Base-by-base conservation (phyloP, 2,797 vertebrate genomes). In the Moxostoma hubbsi region DNA sequence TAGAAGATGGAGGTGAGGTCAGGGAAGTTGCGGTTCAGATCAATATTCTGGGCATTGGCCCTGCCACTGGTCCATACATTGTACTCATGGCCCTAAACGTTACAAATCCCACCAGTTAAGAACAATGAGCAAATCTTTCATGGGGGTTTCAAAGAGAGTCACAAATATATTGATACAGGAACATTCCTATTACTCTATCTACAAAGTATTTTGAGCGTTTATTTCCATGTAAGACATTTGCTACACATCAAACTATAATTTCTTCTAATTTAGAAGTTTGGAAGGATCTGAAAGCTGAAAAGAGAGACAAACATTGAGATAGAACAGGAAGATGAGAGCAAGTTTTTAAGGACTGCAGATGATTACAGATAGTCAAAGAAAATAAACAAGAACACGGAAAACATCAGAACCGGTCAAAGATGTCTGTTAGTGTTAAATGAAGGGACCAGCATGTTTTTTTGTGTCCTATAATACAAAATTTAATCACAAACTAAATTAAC, bases 21-120 rank as follows among this genome's bases (percentile, higher is more conserved):
- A 0, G 98, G 98, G 87, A 99, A 99, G 87, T 99, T 98, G 69
- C 98, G 95, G 88, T 99, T 99, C 82, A 99, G 92, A 86, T 99
- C 98, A 46, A 99, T 89, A 86, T 93, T 98, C 91, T 99, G 97
- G 0, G 96, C 92, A 0, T 97, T 99, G 75, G 93, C 91, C 15
- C 98, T 91, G 9, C 98, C 98, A 0, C 91, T 97, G 11, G 94
- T 94, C 98, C 98, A 99, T 54, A 96, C 94, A 0, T 99, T 99
- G 86, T 96, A 92, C 75, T 96, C 87, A 24, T 95, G 96, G 18
- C 97, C 98, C 97, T 99, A 83, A 71, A 89, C 9, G 15, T 77
- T n/a, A 7, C 43, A 83, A 55, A 79, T 36, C 59, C 51, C 62
- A 50, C 36, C 12, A 64, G 43, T 65, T 53, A 77, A 50, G 50